These are phyloP conservation scores for Xyliphius kryptos DNA, from an alignment of 2,113 vertebrate species.

Conservation along the genomic window DNA sequence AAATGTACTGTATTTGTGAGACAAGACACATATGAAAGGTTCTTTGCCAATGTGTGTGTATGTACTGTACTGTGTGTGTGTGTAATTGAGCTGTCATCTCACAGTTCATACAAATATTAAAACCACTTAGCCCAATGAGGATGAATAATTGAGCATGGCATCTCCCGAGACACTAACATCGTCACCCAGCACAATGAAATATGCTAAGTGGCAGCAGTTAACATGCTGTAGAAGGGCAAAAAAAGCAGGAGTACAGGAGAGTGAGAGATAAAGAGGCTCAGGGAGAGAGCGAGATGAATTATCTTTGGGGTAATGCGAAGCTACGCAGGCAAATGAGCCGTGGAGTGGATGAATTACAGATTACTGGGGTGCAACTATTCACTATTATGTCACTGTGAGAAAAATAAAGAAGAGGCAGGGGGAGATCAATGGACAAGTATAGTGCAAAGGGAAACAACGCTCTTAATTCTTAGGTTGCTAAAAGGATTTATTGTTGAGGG, in stretches of 20 bases:
- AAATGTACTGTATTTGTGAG: too few species aligned
- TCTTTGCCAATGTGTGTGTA: too few species aligned
- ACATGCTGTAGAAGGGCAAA: conserved; percentile 53
- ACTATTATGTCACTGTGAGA: conserved; percentile 64
- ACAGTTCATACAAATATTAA: too few species aligned
- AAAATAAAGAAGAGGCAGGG: conserved; percentile 4
- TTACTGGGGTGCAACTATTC: conserved; percentile 55
- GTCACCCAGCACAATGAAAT: conserved; percentile 67
- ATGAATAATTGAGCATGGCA: conserved; percentile 77
- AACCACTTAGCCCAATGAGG: conserved; percentile 70
- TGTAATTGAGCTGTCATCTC: conserved; percentile 61
- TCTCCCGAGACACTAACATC: conserved; percentile 56
- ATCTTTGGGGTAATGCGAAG: conserved; percentile 68
- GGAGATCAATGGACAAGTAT: conserved; percentile 32
- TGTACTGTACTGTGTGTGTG: too few species aligned
- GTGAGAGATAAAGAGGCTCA: conserved; percentile 52
- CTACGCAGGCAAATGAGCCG: conserved; percentile 74
- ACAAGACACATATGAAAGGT: too few species aligned
- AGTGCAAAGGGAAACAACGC: conserved; percentile 5
- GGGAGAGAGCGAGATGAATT: conserved; percentile 59
- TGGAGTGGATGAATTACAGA: conserved; percentile 72
- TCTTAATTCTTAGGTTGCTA: too few species aligned
- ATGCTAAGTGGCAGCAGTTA: conserved; percentile 71
- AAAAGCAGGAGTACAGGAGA: conserved; percentile 17
- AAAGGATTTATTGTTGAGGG: too few species aligned